Evolutionary conservation across 2,888 invertebrate genomes (phyloP), one percentile per base, ranked within the genome.

Genomic region (Tethea ocularis): DNA sequence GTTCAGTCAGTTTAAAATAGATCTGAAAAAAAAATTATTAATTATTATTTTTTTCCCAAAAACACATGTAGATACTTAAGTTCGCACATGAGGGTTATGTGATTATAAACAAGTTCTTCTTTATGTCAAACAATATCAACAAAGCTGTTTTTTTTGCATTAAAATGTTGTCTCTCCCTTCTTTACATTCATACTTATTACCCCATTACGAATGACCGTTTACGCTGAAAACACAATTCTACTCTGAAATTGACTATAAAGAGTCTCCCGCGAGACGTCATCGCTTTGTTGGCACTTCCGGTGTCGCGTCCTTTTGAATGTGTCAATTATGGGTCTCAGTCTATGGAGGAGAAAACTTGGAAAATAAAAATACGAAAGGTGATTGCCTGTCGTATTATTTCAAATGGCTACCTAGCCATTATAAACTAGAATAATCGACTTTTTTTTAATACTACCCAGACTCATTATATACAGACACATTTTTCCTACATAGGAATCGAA

Each of bases 161-260:
- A 8, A 46, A 46, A 46, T 15, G 10, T 20, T 41, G 1, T 41
- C 41, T 10, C 46, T 46, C 11, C 29, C 41, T 41, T 20, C 20
- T 20, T 46, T 20, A 8, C 10, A 46, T 46, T 46, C 8, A 46
- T 20, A 46, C 20, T 17, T 41, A 41, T n/a, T 41, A 41, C 41
- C 41, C 41, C 3, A 46, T 46, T 46, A 20, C 17, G 46, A 46
- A 46, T 46, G 46, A 46, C 46, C 46, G 46, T 46, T 46, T 20
- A 46, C 20, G 46, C 46, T 46, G 46, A 46, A 46, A 46, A 46
- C 46, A 46, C 46, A 46, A 46, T 46, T 10, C 8, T 46, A 20
- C 46, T 6, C 52, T 38, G 20, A 55, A 55, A 51, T 29, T n/a
- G 26, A 56, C 53, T 38, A 23, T 26, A 46, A 46, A 46, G 46